Conservation (phyloP, 2,797 vertebrate species). For the Gobio occitaniae region DNA sequence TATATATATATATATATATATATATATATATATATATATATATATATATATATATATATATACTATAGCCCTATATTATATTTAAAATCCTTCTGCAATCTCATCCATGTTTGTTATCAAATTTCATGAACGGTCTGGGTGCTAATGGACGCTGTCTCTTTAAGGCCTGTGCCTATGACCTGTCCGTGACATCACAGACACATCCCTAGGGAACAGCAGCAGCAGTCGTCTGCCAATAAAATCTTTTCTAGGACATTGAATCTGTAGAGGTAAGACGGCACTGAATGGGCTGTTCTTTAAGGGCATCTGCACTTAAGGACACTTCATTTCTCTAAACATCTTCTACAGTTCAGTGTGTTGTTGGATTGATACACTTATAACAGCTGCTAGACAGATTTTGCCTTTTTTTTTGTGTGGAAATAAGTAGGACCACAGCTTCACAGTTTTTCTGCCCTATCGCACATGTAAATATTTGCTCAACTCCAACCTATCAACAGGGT, state of each 20-base stretch:
- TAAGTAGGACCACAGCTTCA: background rate
- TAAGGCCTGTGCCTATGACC: conserved; percentile 44
- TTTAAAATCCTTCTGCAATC: conserved; percentile 14
- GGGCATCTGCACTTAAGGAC: conserved; percentile 4
- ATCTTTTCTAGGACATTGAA: conserved; percentile 40
- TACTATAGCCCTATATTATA: background rate
- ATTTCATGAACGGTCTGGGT: background rate
- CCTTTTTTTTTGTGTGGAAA: background rate
- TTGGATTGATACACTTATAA: conserved; percentile 12
- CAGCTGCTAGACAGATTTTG: conserved; percentile 5
- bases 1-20: too few relatives aligned
- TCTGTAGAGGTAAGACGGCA: conserved; percentile 16
- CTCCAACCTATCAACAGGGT: background rate
- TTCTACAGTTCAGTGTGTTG: conserved; percentile 25
- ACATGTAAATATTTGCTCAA: background rate
- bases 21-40: too few relatives aligned
- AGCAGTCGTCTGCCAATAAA: conserved; percentile 30
- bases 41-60: too few relatives aligned
- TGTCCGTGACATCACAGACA: conserved; percentile 57
- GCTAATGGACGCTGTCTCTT: conserved; percentile 53
- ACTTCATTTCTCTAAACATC: conserved; percentile 24
- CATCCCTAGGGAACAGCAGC: conserved; percentile 36
- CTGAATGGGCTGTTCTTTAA: conserved; percentile 8
- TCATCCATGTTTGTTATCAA: background rate
- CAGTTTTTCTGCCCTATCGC: background rate